Evolutionary conservation across 1,140 invertebrate species (phyloP), one percentile per base, ranked within the genome.

Genomic region (Acromyrmex heyeri): DNA sequence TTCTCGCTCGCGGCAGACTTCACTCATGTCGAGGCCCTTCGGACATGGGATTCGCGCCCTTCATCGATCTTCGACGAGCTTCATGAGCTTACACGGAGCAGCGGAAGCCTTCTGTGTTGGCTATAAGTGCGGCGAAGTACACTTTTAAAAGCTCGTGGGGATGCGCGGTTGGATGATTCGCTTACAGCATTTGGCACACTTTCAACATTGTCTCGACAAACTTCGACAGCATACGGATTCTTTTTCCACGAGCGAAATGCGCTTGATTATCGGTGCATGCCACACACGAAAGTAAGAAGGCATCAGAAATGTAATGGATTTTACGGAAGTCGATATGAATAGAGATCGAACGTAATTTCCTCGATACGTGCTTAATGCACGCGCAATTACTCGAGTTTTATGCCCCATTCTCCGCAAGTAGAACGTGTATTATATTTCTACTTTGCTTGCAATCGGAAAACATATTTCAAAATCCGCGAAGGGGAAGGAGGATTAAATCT

Each of bases 1-100:
- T 24, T 67, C 14, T 1, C 30, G 30, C 21, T 24, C 57, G 27
- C 30, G 55, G 77, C 77, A 64, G 50, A 44, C 53, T 18, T 65
- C 59, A 48, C 53, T 59, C 83, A 75, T 62, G 61, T 55, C 81
- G 55, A 44, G 72, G 38, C 30, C 30, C 34, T 85, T 85, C 88
- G 81, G 73, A 88, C n/a, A 86, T 59, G 81, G 34, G 86, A 89
- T 89, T 88, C 82, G 82, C 82, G 82, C 55, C 78, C 87, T 86
- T 89, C 88, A 88, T 88, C 88, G 88, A 89, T 89, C 87, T 86
- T 86, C 82, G 34, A 65, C 69, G 64, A 27, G 85, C 87, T 88
- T 89, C 76, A 86, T 76, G 87, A 86, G 87, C 83, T 86, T 88
- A 85, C 69, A 44, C 75, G 44, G 70, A 44, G 44, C 48, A 67